Evolutionary conservation across 2,888 invertebrate genomes (phyloP).

Genomic region (Drosophila hamatofila): DNA sequence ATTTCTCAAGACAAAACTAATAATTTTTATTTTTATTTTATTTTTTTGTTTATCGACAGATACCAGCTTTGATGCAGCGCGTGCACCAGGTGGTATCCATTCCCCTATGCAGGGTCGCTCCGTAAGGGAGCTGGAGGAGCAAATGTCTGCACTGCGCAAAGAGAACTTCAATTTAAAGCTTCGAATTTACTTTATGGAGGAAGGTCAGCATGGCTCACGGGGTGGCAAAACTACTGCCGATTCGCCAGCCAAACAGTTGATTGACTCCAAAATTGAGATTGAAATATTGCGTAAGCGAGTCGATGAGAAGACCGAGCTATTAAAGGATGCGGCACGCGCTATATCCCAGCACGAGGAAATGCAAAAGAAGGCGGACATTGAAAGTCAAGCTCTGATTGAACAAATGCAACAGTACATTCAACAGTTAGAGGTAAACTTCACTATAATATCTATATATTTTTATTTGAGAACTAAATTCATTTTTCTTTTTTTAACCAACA

Average conservation of each 20-base stretch:
- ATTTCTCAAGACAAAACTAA: neutral
- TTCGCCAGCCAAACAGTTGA: constrained; percentile 87
- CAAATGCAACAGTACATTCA: constrained; percentile 83
- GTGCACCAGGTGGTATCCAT: constrained; percentile 49
- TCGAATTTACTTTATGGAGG: constrained; percentile 95
- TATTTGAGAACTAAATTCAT: neutral
- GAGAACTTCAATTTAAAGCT: constrained; percentile 97
- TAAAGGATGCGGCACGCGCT: constrained; percentile 94
- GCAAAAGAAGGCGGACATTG: constrained; percentile 86
- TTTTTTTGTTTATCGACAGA: constrained; percentile 28
- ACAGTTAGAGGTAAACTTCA: constrained; percentile 74
- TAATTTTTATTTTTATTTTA: too few species aligned
- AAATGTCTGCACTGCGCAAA: constrained; percentile 92
- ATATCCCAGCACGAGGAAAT: constrained; percentile 90
- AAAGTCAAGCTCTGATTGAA: constrained; percentile 82
- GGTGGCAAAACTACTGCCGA: constrained; percentile 70
- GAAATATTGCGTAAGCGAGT: constrained; percentile 92
- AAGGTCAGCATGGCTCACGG: constrained; percentile 86
- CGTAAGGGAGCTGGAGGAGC: constrained; percentile 96
- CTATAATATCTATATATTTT: neutral
- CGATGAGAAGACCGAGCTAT: constrained; percentile 92
- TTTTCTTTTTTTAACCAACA: constrained; percentile 1
- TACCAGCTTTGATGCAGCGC: constrained; percentile 61
- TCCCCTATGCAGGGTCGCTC: constrained; percentile 88
- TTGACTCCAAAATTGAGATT: constrained; percentile 90